Base-by-base conservation (phyloP, 2,888 invertebrate species). In the Eulithis prunata region DNA sequence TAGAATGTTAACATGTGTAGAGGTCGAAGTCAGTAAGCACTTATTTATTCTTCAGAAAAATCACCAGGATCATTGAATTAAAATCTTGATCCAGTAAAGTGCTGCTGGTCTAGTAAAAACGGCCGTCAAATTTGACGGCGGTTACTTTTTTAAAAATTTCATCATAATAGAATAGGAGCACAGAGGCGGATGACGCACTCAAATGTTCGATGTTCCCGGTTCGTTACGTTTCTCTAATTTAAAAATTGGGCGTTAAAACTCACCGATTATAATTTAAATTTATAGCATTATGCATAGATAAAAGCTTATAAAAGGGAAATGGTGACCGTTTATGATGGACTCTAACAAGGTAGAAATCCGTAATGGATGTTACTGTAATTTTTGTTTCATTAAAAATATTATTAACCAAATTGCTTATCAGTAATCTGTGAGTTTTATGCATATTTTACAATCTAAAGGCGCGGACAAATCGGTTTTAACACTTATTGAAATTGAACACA, bases 231-330 rank as follows among this genome's bases (percentile, higher is more conserved):
- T 86, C 87, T 88, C 83, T 84, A 89, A 88, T 90, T 90, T 88
- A 84, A 86, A 87, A 90, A 88, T 88, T 88, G 88, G 89, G 88
- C 88, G 87, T 90, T 87, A 86, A 88, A 88, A 88, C 85, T 87
- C 81, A 87, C 88, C 87, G 88, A 88, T 89, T 89, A 88, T 86
- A 87, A 89, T 88, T 89, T 85, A 81, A 88, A 90, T 90, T 89
- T 89, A 90, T 84, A 86, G 84, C 82, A 84, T 82, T 85, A 85
- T 86, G 85, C 82, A 83, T 87, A 83, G 82, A 84, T 86, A 84
- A 83, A 81, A 71, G 81, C 79, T 74, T 84, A 81, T 84, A 83
- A 86, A 85, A 81, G 83, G 80, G 83, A 84, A 85, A 87, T 82
- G 76, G 79, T 84, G 84, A 84, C 82, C 81, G 80, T 83, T 81